Percentiles rank a stretch among this genome's conserved stretches.
Conservation (phyloP, 2,113 vertebrate genomes). For the Laticauda colubrina region DNA sequence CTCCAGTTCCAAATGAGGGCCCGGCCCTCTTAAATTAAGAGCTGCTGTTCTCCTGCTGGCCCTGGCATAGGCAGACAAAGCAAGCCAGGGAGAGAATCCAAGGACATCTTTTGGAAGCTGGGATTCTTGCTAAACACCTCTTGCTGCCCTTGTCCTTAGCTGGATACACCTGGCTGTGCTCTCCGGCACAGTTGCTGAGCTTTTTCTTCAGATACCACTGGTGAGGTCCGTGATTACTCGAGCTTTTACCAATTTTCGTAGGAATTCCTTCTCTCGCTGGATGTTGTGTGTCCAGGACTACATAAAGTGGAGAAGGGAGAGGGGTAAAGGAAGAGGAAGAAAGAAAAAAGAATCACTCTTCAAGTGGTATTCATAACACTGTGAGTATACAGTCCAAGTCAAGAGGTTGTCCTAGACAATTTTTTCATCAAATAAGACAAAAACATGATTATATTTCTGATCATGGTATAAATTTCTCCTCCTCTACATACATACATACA, state of each 20-base stretch:
- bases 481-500: background rate
- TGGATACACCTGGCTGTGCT: constrained; percentile 48
- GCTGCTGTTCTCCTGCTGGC: constrained; percentile 25
- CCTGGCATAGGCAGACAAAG: constrained; percentile 20
- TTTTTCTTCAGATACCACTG: constrained; percentile 84
- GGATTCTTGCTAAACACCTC: constrained; percentile 44
- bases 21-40: constrained; percentile 32
- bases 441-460: background rate
- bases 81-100: constrained; percentile 41
- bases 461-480: background rate
- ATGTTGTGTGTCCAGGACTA: constrained; percentile 99
- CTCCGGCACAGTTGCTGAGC: constrained; percentile 39
- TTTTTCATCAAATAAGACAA: background rate
- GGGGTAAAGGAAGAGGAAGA: background rate
- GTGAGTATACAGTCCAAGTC: background rate
- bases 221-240: constrained; percentile 92
- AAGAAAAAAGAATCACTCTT: constrained; percentile 22
- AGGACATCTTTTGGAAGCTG: constrained; percentile 50
- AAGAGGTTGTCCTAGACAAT: background rate
- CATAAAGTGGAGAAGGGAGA: constrained; percentile 34
- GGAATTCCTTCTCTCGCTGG: constrained; percentile 94
- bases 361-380: background rate
- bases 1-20: constrained; percentile 47
- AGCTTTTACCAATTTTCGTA: constrained; percentile 92
- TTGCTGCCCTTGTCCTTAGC: constrained; percentile 52